Base-by-base conservation (phyloP, 2,797 vertebrate species). In the Rhinella marina region DNA sequence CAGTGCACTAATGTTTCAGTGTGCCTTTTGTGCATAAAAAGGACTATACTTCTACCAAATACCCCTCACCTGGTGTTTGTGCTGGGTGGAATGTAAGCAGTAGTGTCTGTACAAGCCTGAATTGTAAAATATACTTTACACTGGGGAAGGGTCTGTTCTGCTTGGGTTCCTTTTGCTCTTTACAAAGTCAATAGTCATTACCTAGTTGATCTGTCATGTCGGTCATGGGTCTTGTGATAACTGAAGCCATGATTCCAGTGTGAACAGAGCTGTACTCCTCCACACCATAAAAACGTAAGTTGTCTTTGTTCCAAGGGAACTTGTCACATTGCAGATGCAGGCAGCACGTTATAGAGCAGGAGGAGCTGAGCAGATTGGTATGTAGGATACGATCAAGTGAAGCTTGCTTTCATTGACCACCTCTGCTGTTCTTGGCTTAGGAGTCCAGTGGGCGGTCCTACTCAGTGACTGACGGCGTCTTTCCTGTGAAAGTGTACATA, bases 11-110 rank as follows among this genome's bases (percentile, higher is more conserved):
- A 73, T 73, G 72, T 73, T 41, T 68, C 2, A 13, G 66, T 70
- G 68, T 70, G 68, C 68, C 68, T 70, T 70, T 73, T 48, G 72
- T 52, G 41, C 41, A 52, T 50, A 23, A 75, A 48, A 72, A 72
- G 29, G 17, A 41, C 32, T 73, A 12, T 48, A 21, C 17, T 41
- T 13, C 17, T 70, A 73, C 72, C 72, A 75, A 75, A 75, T 75
- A 48, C 41, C 41, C 72, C 7, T 6, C 9, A 50, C 21, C 48
- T 8, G 21, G 9, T 75, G 13, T 48, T 1, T 6, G 72, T 32
- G 12, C 41, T 75, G 21, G 48, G 48, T 12, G 4, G 41, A 75
- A n/a, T 75, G 72, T 73, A 73, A 73, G 68, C 68, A 6, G 70
- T 32, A 41, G 17, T 2, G 70, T 41, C 16, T 73, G 62, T 12